Percentiles rank a stretch among this genome's conserved stretches.
Conservation (phyloP, 2,113 vertebrate genomes). For the Callopanchax toddi region DNA sequence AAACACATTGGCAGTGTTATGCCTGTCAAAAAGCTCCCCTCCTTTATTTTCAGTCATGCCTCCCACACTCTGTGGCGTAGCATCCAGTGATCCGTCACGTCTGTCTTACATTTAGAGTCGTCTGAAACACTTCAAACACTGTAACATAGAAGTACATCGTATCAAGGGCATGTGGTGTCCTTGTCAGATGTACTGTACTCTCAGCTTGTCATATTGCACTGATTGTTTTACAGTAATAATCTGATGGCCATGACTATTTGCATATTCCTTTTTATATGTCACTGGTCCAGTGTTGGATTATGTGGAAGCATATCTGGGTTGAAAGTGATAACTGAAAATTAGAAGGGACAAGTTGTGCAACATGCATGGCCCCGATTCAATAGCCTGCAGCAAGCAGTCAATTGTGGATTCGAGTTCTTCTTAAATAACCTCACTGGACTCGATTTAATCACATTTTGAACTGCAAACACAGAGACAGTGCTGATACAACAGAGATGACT, state of each 20-base stretch:
- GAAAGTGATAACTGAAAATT: slow-evolving; percentile 18
- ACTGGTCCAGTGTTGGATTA: background rate
- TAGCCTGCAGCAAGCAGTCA: slow-evolving; percentile 20
- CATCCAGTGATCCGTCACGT: too few relatives aligned
- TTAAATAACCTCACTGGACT: slow-evolving; percentile 17
- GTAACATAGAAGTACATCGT: background rate
- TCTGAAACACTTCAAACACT: background rate
- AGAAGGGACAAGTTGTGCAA: slow-evolving; percentile 19
- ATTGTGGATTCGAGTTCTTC: slow-evolving; percentile 30
- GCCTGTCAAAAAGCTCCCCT: too few relatives aligned
- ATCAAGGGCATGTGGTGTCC: background rate
- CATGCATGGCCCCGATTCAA: slow-evolving; percentile 23
- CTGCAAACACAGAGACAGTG: slow-evolving; percentile 10
- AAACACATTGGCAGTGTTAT: too few relatives aligned
- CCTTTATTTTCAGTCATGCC: too few relatives aligned
- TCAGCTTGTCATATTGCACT: slow-evolving; percentile 7
- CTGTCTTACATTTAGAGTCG: too few relatives aligned
- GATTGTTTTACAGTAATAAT: too few relatives aligned
- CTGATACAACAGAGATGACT: slow-evolving; percentile 9
- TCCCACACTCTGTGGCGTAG: too few relatives aligned
- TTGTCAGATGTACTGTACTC: background rate
- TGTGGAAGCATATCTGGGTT: background rate
- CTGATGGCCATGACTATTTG: background rate
- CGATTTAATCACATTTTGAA: slow-evolving; percentile 43
- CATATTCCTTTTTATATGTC: background rate